Conservation (phyloP, 2,113 vertebrate species). For the Ailuropoda melanoleuca region DNA sequence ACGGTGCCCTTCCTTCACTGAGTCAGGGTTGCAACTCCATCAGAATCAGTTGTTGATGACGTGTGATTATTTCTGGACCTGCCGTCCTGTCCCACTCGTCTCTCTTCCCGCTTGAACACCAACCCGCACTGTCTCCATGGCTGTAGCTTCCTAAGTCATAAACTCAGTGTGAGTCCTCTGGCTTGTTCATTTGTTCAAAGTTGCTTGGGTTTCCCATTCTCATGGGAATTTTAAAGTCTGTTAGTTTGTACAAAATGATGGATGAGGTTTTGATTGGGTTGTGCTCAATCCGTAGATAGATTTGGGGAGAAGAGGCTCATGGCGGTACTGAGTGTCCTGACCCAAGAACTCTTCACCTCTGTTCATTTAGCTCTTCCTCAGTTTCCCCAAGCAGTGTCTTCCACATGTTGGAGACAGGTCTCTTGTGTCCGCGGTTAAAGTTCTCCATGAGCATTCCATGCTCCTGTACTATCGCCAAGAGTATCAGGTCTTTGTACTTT, state of each 20-base stretch:
- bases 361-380: fast-evolving
- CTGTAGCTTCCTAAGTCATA: fast-evolving
- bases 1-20: not conserved
- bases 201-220: not conserved
- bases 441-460: fast-evolving
- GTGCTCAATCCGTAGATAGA: fast-evolving
- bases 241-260: not conserved
- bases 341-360: fast-evolving
- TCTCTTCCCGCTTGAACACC: fast-evolving
- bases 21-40: not conserved
- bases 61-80: not conserved
- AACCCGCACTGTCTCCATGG: fast-evolving
- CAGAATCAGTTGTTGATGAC: not conserved
- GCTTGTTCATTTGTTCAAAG: not conserved
- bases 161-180: fast-evolving
- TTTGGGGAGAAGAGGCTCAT: fast-evolving
- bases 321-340: fast-evolving
- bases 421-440: fast-evolving
- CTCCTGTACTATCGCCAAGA: fast-evolving
- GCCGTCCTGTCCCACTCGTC: fast-evolving
- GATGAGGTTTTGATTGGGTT: fast-evolving
- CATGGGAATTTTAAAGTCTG: not conserved
- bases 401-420: fast-evolving
- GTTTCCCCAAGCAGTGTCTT: fast-evolving
- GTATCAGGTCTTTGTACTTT: no score